Evolutionary conservation across 2,888 invertebrate genomes (phyloP).

Genomic region (Drosophila paracracens): DNA sequence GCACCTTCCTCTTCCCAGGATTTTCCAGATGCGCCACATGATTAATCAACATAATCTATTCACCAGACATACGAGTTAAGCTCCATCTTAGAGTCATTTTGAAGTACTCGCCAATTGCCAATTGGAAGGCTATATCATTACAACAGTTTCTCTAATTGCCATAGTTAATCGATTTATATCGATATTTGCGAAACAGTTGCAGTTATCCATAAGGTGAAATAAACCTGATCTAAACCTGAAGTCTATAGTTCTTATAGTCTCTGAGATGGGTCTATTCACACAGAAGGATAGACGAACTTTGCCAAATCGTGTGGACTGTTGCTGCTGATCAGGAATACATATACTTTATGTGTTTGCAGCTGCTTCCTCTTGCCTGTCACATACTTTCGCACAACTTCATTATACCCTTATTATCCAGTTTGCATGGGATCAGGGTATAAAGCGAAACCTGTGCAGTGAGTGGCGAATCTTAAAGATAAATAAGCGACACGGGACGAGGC

Average conservation of each 20-base stretch:
- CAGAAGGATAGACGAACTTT: neutral
- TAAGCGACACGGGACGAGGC: conserved; percentile 47
- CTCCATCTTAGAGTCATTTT: too few species aligned
- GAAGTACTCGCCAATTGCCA: neutral
- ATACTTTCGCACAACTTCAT: neutral
- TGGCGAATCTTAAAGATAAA: conserved; percentile 84
- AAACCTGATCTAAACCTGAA: too few species aligned
- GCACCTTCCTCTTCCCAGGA: neutral
- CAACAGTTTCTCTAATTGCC: too few species aligned
- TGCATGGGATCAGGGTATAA: neutral
- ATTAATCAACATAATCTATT: neutral
- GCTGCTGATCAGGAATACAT: neutral
- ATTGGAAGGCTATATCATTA: neutral
- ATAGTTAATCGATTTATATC: neutral
- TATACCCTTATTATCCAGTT: neutral
- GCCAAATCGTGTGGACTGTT: neutral
- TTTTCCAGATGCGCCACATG: neutral
- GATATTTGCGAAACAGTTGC: too few species aligned
- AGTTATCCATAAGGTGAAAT: neutral
- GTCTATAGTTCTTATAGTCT: neutral
- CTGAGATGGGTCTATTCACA: neutral
- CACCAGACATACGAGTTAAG: too few species aligned
- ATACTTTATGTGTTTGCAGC: neutral
- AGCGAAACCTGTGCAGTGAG: conserved; percentile 71
- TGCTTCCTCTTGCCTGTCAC: neutral